Evolutionary conservation across 2,888 invertebrate species (phyloP), one percentile per base, ranked within the genome.

Genomic region (Oxyscelio sp.): DNA sequence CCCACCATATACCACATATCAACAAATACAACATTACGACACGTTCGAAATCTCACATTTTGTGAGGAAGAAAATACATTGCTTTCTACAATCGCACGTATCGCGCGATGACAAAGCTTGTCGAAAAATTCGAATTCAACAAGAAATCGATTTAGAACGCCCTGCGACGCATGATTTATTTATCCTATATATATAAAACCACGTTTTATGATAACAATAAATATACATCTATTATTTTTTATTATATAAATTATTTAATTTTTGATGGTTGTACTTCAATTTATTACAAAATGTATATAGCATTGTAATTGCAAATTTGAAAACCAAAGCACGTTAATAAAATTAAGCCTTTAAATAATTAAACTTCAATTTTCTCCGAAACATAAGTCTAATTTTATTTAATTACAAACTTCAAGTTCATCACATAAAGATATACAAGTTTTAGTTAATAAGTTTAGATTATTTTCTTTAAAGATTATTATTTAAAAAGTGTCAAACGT

Each of bases 31-130:
- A 66, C 78, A 63, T 82, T 78, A 86, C 88, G 89, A 89, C 88
- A 88, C 89, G 88, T 88, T 84, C 65, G 87, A 88, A 89, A 89
- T 90, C 85, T 79, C 83, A 61, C 85, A 80, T 81, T 83, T 83
- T 79, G 85, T 85, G 84, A 82, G 83, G 82, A 87, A 84, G 81
- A 85, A 82, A 84, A 81, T 77, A 59, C 75, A 71, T 79, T 66
- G 79, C 79, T 79, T 70, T 73, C 68, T 56, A 40, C 75, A 71
- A 70, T 83, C 61, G 78, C 58, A 79, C 71, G 66, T 80, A 75
- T 58, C 56, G 58, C 40, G 40, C 68, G 83, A 83, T 83, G 83
- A 83, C 83, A 78, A 83, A 74, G 61, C 73, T 68, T 52, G 78
- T 74, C 73, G 68, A 79, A 79, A 81, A 73, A 61, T 78, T 54